Evolutionary conservation across 1,140 invertebrate species (phyloP), one percentile per base, ranked within the genome.

Genomic region (Anastrepha ludens): DNA sequence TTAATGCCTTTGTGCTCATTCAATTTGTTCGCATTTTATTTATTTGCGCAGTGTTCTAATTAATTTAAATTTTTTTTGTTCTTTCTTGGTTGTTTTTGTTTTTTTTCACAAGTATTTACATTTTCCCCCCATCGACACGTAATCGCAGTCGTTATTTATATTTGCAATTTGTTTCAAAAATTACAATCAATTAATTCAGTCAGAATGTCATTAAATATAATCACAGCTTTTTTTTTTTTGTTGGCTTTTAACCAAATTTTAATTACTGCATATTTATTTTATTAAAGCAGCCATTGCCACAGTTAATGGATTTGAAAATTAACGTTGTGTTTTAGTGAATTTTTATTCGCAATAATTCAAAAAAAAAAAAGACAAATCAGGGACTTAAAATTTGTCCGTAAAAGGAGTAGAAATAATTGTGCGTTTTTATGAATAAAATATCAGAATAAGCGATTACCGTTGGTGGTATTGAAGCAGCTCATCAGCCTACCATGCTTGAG

Each of bases 141-240:
- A 81, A 81, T 55, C 74, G 47, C 74, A 81, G 74, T 17, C 8
- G 15, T 81, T 81, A 81, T 81, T 81, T 81, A 47, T 47, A 11
- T 81, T 81, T 55, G n/a, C 74, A 81, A 81, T 81, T 81, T 55
- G 74, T 81, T 55, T 20, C 13, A n/a, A 81, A 81, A 81, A 81
- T 81, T 81, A 81, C 47, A 29, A 6, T 1, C 8, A 55, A 81
- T 55, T 50, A 81, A 47, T 55, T 50, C 5, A 20, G 41, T 81
- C 4, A 55, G 17, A 81, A 20, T 70, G 67, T 29, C 41, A 8
- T 81, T 55, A 81, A 74, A 47, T n/a, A 29, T 29, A 29, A 29
- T 29, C 29, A 29, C 29, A 29, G 15, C 44, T 17, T 44, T 39
- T 20, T 5, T 20, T 55, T n/a, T 81, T 11, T 39, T 20, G 47